Evolutionary conservation across 1,140 invertebrate genomes (phyloP), one percentile per base, ranked within the genome.

Genomic region (Apis cerana): DNA sequence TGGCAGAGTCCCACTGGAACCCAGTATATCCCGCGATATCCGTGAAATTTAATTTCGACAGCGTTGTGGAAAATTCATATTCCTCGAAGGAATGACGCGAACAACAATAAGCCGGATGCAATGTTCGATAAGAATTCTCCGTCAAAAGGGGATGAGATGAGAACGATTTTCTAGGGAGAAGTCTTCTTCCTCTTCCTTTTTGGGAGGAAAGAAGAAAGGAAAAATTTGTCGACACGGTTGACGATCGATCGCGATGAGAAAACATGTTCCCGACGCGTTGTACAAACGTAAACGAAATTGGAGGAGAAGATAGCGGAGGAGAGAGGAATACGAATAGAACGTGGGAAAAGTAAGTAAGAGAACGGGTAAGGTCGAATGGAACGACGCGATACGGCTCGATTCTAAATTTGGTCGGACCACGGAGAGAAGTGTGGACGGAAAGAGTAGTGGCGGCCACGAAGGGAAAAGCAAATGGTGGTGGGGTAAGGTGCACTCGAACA

Each of bases 351-450:
- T 12, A n/a, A 59, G 27, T 13, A 19, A 43, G 48, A 48, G 64
- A 27, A 54, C 54, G 17, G 58, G 23, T 64, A 50, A 78, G 67
- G 59, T 58, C 61, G 69, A n/a, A 15, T 17, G 54, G n/a, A 58
- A 58, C 12, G 75, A 23, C 52, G 23, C 65, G 76, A 74, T 56
- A 80, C 82, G 19, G 59, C 69, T 80, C 77, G 82, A 80, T 74
- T 83, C 82, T 83, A 83, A 83, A 83, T 83, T 68, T 83, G 82
- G 59, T 21, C 52, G 64, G 15, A 5, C 54, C 48, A 52, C 62
- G n/a, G 33, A 19, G 52, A 59, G 48, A 68, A 68, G 7, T 21
- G 62, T 62, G 27, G 62, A 62, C 12, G 19, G 23, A 43, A 56
- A 58, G 70, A 75, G 52, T 52, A 3, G 52, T 19, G 33, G 19